A percentile compares a stretch with the other conserved stretches of the same genome.
Conservation (phyloP, 1,140 invertebrate genomes). For the Aphelinus atriplicis region DNA sequence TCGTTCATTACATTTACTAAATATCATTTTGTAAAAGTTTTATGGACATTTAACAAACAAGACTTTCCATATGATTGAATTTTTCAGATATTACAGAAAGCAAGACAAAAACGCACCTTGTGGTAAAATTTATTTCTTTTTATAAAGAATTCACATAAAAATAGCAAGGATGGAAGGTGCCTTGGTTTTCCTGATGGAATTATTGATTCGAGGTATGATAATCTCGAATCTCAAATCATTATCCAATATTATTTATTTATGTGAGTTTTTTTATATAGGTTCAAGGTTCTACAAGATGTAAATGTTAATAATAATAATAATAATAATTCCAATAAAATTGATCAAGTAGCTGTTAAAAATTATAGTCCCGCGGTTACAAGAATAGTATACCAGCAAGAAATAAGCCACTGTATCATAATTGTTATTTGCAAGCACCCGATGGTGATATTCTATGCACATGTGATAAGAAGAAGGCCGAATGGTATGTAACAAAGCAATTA, state of each 20-base stretch:
- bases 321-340: constrained; percentile 35
- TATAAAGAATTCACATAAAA: constrained; percentile 50
- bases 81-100: constrained; percentile 54
- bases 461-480: constrained; percentile 82
- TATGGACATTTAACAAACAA: background rate
- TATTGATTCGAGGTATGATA: constrained; percentile 52
- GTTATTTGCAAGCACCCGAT: constrained; percentile 81
- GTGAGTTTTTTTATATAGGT: constrained; percentile 43
- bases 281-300: constrained; percentile 42
- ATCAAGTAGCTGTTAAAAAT: constrained; percentile 40
- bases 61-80: constrained; percentile 25
- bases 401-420: constrained; percentile 83
- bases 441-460: constrained; percentile 83
- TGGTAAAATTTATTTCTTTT: constrained; percentile 52
- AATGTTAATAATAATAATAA: constrained; percentile 59
- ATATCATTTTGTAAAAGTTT: background rate
- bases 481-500: constrained; percentile 79
- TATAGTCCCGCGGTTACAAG: constrained; percentile 61
- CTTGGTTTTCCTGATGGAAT: constrained; percentile 50
- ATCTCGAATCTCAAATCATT: no score
- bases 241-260: constrained; percentile 1
- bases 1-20: background rate
- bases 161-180: constrained; percentile 48
- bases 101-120: constrained; percentile 50
- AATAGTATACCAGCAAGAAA: constrained; percentile 64